Conservation (phyloP, 2,113 vertebrate genomes). For the Morone saxatilis region DNA sequence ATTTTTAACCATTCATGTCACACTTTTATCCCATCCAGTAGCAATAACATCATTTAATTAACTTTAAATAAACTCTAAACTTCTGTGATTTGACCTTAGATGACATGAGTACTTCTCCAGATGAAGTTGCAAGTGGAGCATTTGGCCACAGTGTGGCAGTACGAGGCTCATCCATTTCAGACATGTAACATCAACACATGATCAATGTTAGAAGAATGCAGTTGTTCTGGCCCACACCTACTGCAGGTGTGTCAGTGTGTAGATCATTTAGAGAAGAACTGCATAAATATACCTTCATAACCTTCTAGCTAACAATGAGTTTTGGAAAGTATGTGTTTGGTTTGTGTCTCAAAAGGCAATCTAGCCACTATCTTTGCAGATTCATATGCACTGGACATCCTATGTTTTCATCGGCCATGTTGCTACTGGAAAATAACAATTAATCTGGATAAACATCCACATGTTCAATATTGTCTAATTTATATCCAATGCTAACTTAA, state of each 20-base stretch:
- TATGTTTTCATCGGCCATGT: neutral
- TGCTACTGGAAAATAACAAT: slow-evolving; percentile 17
- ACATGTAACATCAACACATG: neutral
- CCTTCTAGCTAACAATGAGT: neutral
- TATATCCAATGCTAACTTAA: neutral
- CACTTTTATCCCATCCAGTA: neutral
- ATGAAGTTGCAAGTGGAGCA: neutral
- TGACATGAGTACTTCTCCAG: neutral
- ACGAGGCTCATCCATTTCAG: slow-evolving; percentile 8
- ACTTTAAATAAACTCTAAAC: neutral
- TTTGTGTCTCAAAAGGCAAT: neutral
- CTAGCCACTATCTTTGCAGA: neutral
- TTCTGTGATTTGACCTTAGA: neutral
- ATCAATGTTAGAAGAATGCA: neutral
- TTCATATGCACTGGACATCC: neutral
- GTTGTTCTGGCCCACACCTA: neutral
- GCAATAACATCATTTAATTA: neutral
- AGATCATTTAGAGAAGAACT: neutral
- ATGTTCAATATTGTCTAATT: neutral
- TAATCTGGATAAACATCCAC: neutral
- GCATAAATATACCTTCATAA: neutral
- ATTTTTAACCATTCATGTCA: neutral
- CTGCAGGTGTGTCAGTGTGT: slow-evolving; percentile 8
- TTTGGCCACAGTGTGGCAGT: slow-evolving; percentile 48
- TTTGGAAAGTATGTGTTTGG: slow-evolving; percentile 6